Evolutionary conservation across 2,888 invertebrate species (phyloP).

Genomic region (Netelia fuscicornis): DNA sequence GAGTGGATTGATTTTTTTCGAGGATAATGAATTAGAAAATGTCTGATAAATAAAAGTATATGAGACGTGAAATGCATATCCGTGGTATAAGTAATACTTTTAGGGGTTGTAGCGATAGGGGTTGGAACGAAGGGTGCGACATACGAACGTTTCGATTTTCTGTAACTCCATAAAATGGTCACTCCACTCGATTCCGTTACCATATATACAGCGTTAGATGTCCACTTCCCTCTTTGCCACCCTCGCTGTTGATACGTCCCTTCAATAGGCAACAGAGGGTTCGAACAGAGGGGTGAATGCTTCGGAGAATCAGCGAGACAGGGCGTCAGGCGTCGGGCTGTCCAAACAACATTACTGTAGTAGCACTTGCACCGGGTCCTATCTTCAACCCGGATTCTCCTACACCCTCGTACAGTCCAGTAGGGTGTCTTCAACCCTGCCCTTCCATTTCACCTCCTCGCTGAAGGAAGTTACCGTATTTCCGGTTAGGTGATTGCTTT

Average conservation of each 20-base stretch:
- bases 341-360: conserved; percentile 5
- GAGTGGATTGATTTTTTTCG: neutral
- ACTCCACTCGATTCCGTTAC: neutral
- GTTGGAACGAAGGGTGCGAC: neutral
- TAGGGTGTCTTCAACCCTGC: conserved; percentile 6
- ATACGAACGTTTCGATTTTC: neutral
- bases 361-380: conserved; percentile 4
- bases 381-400: neutral
- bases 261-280: neutral
- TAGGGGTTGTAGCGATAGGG: neutral
- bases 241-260: neutral
- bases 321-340: conserved; percentile 8
- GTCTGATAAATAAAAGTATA: neutral
- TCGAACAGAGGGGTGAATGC: conserved; percentile 7
- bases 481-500: conserved; percentile 72
- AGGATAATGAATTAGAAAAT: neutral
- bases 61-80: neutral
- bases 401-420: conserved; percentile 5
- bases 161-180: neutral
- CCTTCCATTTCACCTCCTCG: conserved; percentile 5
- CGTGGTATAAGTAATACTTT: neutral
- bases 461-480: conserved; percentile 70
- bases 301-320: neutral
- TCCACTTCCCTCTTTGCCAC: neutral
- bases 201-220: neutral